These are phyloP conservation scores for Leptinotarsa undecemlineata DNA, from an alignment of 1,140 invertebrate species.

Conservation along the genomic window DNA sequence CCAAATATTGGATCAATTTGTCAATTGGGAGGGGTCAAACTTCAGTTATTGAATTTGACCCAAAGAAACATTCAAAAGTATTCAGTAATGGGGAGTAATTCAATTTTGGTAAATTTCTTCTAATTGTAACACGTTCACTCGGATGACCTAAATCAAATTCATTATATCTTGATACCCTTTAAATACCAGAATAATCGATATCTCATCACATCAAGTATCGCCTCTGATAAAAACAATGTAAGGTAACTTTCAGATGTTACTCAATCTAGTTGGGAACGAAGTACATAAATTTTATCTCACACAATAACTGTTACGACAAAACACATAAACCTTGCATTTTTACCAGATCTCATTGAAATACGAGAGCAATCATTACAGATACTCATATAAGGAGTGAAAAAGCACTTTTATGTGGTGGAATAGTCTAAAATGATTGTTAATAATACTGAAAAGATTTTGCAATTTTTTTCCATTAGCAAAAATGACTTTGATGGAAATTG, in stretches of 20 bases:
- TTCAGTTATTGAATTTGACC: too few species aligned
- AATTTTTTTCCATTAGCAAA: background rate
- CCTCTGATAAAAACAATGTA: background rate
- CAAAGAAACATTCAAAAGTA: too few species aligned
- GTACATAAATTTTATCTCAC: background rate
- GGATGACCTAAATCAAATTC: too few species aligned
- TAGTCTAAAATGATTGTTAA: background rate
- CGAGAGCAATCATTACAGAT: background rate
- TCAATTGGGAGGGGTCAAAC: too few species aligned
- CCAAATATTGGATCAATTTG: too few species aligned
- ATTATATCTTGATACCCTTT: too few species aligned
- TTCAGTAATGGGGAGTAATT: too few species aligned
- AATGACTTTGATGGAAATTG: background rate
- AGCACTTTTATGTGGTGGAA: background rate
- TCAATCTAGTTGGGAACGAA: background rate
- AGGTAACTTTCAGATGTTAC: background rate
- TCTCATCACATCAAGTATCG: too few species aligned
- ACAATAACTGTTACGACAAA: background rate
- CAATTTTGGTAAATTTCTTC: too few species aligned
- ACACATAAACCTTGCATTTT: slow-evolving; percentile 3
- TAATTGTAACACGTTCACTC: too few species aligned
- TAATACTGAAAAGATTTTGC: background rate
- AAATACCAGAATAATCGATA: too few species aligned
- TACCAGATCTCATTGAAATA: background rate
- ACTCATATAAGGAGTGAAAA: background rate